A percentile compares a stretch with the other conserved stretches of the same genome.
Conservation (phyloP, 1,140 invertebrate species). For the Calliopsis andreniformis region DNA sequence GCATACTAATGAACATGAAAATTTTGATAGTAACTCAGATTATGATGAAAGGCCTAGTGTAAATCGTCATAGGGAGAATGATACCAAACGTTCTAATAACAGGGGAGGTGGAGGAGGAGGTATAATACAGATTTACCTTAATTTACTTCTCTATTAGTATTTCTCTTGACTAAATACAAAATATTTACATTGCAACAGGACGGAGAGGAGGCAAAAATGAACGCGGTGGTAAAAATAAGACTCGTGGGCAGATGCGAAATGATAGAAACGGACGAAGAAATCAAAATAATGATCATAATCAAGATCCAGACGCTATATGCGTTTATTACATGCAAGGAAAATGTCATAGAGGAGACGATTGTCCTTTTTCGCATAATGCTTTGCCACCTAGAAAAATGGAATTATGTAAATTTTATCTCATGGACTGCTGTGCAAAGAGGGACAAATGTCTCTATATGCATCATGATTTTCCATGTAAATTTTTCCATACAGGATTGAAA, state of each 20-base stretch:
- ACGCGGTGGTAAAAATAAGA: conserved; percentile 78
- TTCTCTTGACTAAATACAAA: not conserved
- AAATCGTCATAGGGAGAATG: conserved; percentile 75
- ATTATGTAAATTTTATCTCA: conserved; percentile 97
- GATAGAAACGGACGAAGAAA: conserved; percentile 73
- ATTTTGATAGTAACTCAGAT: conserved; percentile 73
- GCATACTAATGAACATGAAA: conserved; percentile 75
- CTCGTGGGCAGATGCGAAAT: conserved; percentile 72
- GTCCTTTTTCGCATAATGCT: conserved; percentile 93
- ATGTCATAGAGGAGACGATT: conserved; percentile 90
- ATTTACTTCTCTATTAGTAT: conserved; percentile 21
- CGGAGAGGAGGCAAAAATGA: conserved; percentile 76
- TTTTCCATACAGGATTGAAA: conserved; percentile 94
- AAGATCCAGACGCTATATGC: conserved; percentile 87
- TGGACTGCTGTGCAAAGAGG: conserved; percentile 96
- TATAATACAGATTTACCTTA: not conserved
- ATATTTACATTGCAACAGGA: conserved; percentile 48
- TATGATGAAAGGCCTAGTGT: conserved; percentile 71
- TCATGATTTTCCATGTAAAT: conserved; percentile 98
- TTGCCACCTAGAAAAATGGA: conserved; percentile 93
- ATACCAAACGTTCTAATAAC: conserved; percentile 71
- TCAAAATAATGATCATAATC: conserved; percentile 80
- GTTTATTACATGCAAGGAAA: conserved; percentile 94
- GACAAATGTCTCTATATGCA: conserved; percentile 98
- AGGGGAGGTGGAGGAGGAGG: conserved; percentile 60